Percentiles rank a stretch among this genome's conserved stretches.
Conservation (phyloP, 2,113 vertebrate genomes). For the Rousettus leschenaultii region DNA sequence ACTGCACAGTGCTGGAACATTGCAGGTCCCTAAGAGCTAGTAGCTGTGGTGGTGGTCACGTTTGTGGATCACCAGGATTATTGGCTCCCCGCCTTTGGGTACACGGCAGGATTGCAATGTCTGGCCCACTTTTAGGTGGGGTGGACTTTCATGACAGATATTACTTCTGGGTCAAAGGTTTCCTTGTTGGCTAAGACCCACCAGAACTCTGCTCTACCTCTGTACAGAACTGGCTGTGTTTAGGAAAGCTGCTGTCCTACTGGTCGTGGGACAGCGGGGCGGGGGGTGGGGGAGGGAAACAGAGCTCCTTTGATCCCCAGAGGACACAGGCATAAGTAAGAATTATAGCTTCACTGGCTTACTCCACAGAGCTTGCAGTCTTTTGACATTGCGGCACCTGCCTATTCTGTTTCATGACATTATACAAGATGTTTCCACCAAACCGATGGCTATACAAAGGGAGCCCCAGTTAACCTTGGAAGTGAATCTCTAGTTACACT, state of each 20-base stretch:
- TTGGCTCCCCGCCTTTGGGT: not conserved
- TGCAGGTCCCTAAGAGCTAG: not conserved
- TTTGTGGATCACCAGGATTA: not conserved
- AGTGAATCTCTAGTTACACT: not conserved
- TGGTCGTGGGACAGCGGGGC: fast-evolving
- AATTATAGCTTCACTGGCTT: not conserved
- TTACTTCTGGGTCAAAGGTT: not conserved
- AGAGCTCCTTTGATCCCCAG: no score
- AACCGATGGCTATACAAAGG: not conserved
- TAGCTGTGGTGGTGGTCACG: not conserved
- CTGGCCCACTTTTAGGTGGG: not conserved
- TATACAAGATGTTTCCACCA: not conserved
- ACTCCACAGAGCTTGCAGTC: not conserved
- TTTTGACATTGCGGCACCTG: not conserved
- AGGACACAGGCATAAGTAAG: not conserved
- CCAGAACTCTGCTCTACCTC: not conserved
- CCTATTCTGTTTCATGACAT: not conserved
- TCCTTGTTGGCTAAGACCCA: not conserved
- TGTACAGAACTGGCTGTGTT: not conserved
- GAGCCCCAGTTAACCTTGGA: not conserved
- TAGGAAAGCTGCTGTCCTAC: not conserved
- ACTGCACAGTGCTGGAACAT: not conserved
- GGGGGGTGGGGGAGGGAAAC: no score
- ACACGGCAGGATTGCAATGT: not conserved
- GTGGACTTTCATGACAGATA: not conserved